A percentile compares a stretch with the other conserved stretches of the same genome.
Evolutionary conservation across 2,888 invertebrate genomes (phyloP).

Genomic region (Hermaeophaga mercurialis): DNA sequence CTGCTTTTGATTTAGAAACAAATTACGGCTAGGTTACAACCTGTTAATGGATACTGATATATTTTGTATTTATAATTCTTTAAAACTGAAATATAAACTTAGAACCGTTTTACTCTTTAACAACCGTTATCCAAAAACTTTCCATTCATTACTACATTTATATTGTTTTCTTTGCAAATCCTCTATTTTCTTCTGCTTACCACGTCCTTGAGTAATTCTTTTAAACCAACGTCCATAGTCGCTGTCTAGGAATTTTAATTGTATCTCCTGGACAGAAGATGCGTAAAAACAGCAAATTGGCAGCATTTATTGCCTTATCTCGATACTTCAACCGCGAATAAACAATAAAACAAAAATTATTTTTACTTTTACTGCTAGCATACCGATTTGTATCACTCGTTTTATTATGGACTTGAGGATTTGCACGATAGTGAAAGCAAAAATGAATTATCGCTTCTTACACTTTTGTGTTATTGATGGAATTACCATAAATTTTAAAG

Average conservation of each 20-base stretch:
- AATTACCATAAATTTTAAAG: slow-evolving; percentile 6
- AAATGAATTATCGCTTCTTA: slow-evolving; percentile 21
- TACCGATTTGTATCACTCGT: slow-evolving; percentile 31
- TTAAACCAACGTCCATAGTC: slow-evolving; percentile 26
- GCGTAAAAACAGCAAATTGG: slow-evolving; percentile 35
- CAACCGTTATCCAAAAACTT: no score
- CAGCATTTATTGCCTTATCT: slow-evolving; percentile 31
- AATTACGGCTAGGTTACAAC: no score
- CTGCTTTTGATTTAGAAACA: no score
- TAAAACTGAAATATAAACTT: no score
- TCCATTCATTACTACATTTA: no score
- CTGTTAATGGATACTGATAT: no score
- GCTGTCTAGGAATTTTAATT: slow-evolving; percentile 35
- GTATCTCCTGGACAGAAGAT: slow-evolving; percentile 33
- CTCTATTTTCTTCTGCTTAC: not conserved
- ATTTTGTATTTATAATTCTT: no score
- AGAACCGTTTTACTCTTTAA: no score
- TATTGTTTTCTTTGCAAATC: no score
- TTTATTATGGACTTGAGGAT: slow-evolving; percentile 31
- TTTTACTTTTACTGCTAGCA: slow-evolving; percentile 29
- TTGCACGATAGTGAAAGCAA: slow-evolving; percentile 32
- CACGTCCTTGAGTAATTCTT: slow-evolving; percentile 14
- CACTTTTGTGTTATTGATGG: slow-evolving; percentile 21
- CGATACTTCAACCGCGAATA: slow-evolving; percentile 29
- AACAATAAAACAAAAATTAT: slow-evolving; percentile 32